Conservation (phyloP, 2,888 invertebrate genomes). For the Yponomeuta sedellus region DNA sequence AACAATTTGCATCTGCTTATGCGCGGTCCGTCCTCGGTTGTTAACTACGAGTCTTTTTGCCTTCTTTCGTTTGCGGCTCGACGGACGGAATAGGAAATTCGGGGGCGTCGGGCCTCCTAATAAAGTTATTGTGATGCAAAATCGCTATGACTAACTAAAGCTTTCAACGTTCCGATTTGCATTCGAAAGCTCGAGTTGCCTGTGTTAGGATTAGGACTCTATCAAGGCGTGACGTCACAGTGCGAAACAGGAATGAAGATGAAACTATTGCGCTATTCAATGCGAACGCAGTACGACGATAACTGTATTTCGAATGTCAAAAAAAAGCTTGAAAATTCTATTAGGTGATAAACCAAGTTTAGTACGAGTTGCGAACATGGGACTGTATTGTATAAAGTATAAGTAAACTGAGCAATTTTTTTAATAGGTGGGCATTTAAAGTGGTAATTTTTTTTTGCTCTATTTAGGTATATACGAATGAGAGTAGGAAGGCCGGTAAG, state of each 20-base stretch:
- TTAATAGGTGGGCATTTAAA: too few species aligned
- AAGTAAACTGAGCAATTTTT: too few species aligned
- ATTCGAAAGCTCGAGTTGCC: neutral
- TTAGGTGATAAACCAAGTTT: too few species aligned
- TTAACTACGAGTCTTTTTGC: conserved; percentile 60
- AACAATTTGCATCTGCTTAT: conserved; percentile 75
- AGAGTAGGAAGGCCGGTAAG: too few species aligned
- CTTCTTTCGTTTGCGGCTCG: conserved; percentile 27
- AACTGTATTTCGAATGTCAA: too few species aligned
- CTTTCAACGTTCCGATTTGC: conserved; percentile 23
- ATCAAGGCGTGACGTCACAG: neutral
- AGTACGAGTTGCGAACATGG: too few species aligned
- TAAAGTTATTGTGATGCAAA: conserved; percentile 12
- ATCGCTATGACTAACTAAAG: conserved; percentile 24
- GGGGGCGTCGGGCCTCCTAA: conserved; percentile 17
- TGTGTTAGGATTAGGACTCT: neutral
- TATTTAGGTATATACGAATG: too few species aligned
- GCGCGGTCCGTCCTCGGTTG: conserved; percentile 67
- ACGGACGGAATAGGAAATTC: conserved; percentile 29
- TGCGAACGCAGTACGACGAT: too few species aligned
- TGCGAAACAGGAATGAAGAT: neutral
- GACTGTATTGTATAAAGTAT: too few species aligned
- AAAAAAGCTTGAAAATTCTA: too few species aligned
- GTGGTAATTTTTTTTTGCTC: too few species aligned
- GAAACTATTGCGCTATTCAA: neutral